Percentiles rank a stretch among this genome's conserved stretches.
Conservation (phyloP, 2,797 vertebrate species). For the Okamejei kenojei region DNA sequence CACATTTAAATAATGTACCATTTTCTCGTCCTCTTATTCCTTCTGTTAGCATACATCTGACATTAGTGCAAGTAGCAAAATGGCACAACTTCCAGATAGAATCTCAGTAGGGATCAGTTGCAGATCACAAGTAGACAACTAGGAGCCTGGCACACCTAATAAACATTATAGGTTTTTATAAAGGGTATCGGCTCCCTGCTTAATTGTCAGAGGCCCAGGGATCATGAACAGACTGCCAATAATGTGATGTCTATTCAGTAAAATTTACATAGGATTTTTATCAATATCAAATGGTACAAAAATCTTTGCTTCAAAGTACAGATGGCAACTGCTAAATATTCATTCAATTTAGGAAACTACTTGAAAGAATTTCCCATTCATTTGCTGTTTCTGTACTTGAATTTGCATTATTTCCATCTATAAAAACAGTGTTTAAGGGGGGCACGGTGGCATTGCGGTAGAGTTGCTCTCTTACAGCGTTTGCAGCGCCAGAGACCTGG, state of each 20-base stretch:
- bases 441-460: too few relatives aligned
- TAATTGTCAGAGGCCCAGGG: not conserved
- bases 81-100: conserved; percentile 7
- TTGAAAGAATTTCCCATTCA: not conserved
- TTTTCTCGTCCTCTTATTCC: not conserved
- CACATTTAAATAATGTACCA: not conserved
- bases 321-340: not conserved
- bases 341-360: too few relatives aligned
- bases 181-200: not conserved
- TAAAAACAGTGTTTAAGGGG: not conserved
- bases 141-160: conserved; percentile 12
- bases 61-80: not conserved
- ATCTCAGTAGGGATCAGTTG: not conserved
- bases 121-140: conserved; percentile 19
- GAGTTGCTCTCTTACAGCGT: too few relatives aligned
- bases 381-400: not conserved
- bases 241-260: not conserved
- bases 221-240: conserved; percentile 25
- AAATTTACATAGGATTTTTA: not conserved
- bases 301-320: not conserved
- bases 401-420: not conserved
- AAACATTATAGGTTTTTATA: not conserved
- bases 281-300: not conserved
- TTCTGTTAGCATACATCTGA: not conserved
- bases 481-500: too few relatives aligned